These are phyloP conservation scores for Clavelina lepadiformis DNA, from an alignment of 23 tunicate species.

Conservation along the genomic window DNA sequence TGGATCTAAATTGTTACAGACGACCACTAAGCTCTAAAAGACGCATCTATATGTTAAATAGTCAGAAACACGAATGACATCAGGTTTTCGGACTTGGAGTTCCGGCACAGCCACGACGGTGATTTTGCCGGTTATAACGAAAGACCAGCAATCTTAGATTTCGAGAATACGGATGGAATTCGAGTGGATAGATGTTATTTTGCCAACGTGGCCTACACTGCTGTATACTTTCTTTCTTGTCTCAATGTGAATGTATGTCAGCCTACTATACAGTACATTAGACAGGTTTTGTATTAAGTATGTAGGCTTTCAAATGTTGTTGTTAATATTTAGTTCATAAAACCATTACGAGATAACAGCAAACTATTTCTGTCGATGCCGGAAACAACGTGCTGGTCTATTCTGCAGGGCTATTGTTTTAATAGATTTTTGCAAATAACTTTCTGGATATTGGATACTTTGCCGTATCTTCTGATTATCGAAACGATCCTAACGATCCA, in stretches of 20 bases:
- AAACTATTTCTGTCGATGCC: not conserved
- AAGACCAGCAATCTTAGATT: conserved; percentile 30
- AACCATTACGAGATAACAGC: not conserved
- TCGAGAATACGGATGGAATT: conserved; percentile 13
- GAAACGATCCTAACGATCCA: not conserved
- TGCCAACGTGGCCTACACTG: conserved; percentile 36
- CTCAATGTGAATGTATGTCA: not conserved
- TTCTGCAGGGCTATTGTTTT: too few relatives aligned
- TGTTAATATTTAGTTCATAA: not conserved
- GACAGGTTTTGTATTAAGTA: not conserved
- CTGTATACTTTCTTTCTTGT: not conserved
- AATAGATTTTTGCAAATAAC: not conserved
- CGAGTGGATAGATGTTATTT: conserved; percentile 11
- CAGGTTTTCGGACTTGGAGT: conserved; percentile 20
- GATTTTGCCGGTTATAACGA: conserved; percentile 23
- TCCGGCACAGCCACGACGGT: conserved; percentile 25
- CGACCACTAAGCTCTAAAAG: too few relatives aligned
- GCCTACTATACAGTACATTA: not conserved
- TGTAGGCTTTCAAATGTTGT: not conserved
- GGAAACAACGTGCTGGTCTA: not conserved
- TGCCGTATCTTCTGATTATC: conserved; percentile 9
- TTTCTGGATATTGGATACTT: conserved; percentile 21
- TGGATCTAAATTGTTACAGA: too few relatives aligned
- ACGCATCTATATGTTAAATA: too few relatives aligned
- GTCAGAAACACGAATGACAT: conserved; percentile 24